Percentiles rank a stretch among this genome's conserved stretches.
phyloP scores from a whole-genome alignment of 2,888 invertebrate species.

The Terebella lapidaria region DNA sequence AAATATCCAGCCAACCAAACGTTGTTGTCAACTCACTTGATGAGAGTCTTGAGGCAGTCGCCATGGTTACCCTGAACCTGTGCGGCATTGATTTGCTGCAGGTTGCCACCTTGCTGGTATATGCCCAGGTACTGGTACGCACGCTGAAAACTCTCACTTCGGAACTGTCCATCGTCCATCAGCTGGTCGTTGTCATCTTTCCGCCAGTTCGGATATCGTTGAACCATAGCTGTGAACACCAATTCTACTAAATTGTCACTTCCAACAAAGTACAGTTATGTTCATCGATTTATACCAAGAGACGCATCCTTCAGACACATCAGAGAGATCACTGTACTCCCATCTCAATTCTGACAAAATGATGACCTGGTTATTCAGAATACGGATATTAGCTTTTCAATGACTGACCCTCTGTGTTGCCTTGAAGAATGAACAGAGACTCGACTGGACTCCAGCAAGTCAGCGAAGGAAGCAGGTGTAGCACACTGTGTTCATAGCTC shows the following conservation, averaged over 20 bases:
- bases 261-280: background rate
- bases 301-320: no score
- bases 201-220: background rate
- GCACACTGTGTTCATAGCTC: conserved; percentile 17
- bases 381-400: no score
- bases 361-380: no score
- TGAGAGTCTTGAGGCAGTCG: conserved; percentile 5
- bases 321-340: no score
- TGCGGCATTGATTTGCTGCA: background rate
- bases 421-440: conserved; percentile 4
- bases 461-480: conserved; percentile 32
- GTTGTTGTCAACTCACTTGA: no score
- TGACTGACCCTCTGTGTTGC: background rate
- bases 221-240: background rate
- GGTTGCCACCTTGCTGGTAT: conserved; percentile 7
- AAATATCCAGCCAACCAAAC: no score
- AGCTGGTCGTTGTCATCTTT: conserved; percentile 19
- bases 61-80: background rate
- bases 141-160: conserved; percentile 31
- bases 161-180: conserved; percentile 33
- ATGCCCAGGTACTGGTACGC: conserved; percentile 33
- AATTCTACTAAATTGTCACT: background rate
- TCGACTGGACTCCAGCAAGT: conserved; percentile 33
- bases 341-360: no score
- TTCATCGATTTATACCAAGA: no score